Percentiles rank a stretch among this genome's conserved stretches.
These are phyloP conservation scores for Osmerus eperlanus DNA, from an alignment of 2,113 vertebrate genomes.

Conservation along the genomic window DNA sequence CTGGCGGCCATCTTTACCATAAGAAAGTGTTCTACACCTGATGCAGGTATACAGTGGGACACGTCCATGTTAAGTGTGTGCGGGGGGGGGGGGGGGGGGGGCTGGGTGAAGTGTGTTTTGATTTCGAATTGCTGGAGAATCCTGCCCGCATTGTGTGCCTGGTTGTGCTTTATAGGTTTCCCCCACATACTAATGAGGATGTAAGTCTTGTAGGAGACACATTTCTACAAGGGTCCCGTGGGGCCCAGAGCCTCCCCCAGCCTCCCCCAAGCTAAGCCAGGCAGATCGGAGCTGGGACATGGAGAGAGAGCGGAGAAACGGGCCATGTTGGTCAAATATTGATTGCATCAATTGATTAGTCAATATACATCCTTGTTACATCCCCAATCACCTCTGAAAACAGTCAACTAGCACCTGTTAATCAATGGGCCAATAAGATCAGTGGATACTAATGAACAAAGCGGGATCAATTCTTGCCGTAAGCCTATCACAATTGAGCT, in stretches of 20 bases:
- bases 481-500: neutral
- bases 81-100: constrained; percentile 13
- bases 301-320: constrained; percentile 67
- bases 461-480: constrained; percentile 13
- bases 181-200: neutral
- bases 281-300: constrained; percentile 18
- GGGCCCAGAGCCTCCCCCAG: too few relatives aligned
- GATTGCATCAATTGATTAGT: constrained; percentile 74
- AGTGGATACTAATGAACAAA: constrained; percentile 35
- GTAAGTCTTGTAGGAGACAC: neutral
- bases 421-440: constrained; percentile 70
- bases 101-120: neutral
- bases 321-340: constrained; percentile 61
- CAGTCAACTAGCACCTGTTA: constrained; percentile 74
- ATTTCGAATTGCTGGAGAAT: too few relatives aligned
- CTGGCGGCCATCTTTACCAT: constrained; percentile 96
- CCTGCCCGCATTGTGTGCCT: too few relatives aligned
- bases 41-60: constrained; percentile 57
- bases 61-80: constrained; percentile 27
- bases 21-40: constrained; percentile 70
- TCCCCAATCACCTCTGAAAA: constrained; percentile 68
- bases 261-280: too few relatives aligned
- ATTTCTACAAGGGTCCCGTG: neutral
- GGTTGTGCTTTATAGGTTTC: neutral
- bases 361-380: constrained; percentile 76